Conservation (phyloP, 2,113 vertebrate genomes). For the Halichoeres trimaculatus region DNA sequence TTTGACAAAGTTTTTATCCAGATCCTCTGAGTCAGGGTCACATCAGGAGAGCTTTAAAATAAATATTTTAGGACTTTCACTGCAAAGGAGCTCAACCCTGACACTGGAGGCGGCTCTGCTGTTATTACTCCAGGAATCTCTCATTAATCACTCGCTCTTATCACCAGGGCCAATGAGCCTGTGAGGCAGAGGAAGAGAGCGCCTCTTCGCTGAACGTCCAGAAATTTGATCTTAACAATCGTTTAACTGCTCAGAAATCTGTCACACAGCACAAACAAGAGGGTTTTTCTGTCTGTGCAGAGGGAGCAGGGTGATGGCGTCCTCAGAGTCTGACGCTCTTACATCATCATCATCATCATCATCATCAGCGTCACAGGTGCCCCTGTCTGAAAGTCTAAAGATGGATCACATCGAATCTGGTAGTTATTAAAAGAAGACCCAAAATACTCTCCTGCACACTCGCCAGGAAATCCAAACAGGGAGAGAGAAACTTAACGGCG, state of each 20-base stretch:
- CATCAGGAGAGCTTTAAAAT: slow-evolving; percentile 39
- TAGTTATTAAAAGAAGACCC: slow-evolving; percentile 62
- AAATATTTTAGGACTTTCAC: slow-evolving; percentile 23
- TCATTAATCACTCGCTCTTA: slow-evolving; percentile 61
- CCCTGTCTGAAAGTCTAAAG: slow-evolving; percentile 48
- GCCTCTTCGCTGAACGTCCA: slow-evolving; percentile 11
- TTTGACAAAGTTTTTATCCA: neutral
- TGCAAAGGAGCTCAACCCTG: slow-evolving; percentile 20
- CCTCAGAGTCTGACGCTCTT: slow-evolving; percentile 41
- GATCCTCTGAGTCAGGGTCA: slow-evolving; percentile 35
- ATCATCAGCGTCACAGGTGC: slow-evolving; percentile 60
- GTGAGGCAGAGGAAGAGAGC: neutral
- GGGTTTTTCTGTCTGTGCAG: neutral
- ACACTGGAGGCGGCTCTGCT: slow-evolving; percentile 17
- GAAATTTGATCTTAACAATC: slow-evolving; percentile 2
- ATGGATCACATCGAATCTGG: slow-evolving; percentile 62
- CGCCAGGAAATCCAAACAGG: slow-evolving; percentile 48
- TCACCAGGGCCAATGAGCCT: slow-evolving; percentile 46
- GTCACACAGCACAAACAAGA: neutral
- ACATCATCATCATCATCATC: slow-evolving; percentile 64
- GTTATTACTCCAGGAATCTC: slow-evolving; percentile 50
- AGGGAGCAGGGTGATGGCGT: slow-evolving; percentile 19
- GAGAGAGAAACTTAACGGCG: slow-evolving; percentile 8
- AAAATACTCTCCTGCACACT: slow-evolving; percentile 42
- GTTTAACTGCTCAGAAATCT: neutral